Conservation (phyloP, 2,888 invertebrate genomes). For the Abrostola tripartita region DNA sequence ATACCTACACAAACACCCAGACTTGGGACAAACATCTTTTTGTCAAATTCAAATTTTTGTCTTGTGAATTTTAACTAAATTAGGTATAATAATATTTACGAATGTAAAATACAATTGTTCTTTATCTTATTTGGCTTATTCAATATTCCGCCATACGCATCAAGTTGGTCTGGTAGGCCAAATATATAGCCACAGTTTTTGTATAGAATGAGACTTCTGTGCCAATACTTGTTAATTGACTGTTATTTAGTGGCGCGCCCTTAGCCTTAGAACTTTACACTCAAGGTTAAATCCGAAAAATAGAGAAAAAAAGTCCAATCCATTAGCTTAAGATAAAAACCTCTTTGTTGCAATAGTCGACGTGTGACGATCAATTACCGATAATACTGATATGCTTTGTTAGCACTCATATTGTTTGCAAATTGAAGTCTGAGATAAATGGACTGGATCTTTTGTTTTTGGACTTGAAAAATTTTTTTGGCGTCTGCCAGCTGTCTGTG, state of each 20-base stretch:
- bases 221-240: background rate
- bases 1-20: too few species aligned
- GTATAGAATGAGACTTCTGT: too few species aligned
- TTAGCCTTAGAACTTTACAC: background rate
- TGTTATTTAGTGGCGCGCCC: conserved; percentile 1
- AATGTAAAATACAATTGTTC: too few species aligned
- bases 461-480: background rate
- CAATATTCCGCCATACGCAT: too few species aligned
- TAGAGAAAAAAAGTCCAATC: conserved; percentile 26
- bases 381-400: conserved; percentile 38
- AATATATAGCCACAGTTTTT: too few species aligned
- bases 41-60: too few species aligned
- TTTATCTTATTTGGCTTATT: too few species aligned
- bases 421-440: conserved; percentile 1
- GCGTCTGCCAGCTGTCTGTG: background rate
- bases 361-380: conserved; percentile 47
- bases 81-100: too few species aligned
- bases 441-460: conserved; percentile 2
- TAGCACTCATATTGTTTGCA: background rate
- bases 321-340: conserved; percentile 36
- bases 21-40: too few species aligned
- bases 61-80: too few species aligned
- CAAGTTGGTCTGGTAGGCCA: too few species aligned
- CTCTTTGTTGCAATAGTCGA: conserved; percentile 31
- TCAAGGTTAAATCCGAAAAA: conserved; percentile 14